These are phyloP conservation scores for Palaemon carinicauda DNA, from an alignment of 1,140 invertebrate species.

Conservation along the genomic window DNA sequence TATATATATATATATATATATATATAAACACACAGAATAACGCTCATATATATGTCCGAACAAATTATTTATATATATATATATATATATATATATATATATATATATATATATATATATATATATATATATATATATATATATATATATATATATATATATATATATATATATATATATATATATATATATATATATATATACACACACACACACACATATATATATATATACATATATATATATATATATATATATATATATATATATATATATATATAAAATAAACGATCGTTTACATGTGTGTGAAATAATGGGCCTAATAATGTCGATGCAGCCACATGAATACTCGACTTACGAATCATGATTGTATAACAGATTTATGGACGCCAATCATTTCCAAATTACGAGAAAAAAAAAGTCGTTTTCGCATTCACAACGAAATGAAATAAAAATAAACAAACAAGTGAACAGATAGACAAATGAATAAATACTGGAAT, in stretches of 20 bases:
- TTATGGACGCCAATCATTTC: not conserved
- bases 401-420: not conserved
- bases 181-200: not conserved
- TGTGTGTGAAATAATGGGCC: no score
- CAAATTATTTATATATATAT: not conserved
- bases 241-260: not conserved
- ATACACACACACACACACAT: not conserved
- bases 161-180: not conserved
- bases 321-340: no score
- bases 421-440: no score
- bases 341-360: not conserved
- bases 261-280: not conserved
- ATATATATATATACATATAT: not conserved
- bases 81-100: conserved; percentile 9
- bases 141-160: not conserved
- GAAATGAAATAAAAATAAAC: not conserved
- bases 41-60: not conserved
- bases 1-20: not conserved
- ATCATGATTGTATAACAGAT: not conserved
- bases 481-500: not conserved
- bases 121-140: not conserved
- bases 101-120: not conserved
- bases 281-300: no score
- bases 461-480: not conserved
- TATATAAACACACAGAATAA: not conserved